These are phyloP conservation scores for Lottia gigantea DNA, from an alignment of 2,888 invertebrate genomes.

Conservation along the genomic window DNA sequence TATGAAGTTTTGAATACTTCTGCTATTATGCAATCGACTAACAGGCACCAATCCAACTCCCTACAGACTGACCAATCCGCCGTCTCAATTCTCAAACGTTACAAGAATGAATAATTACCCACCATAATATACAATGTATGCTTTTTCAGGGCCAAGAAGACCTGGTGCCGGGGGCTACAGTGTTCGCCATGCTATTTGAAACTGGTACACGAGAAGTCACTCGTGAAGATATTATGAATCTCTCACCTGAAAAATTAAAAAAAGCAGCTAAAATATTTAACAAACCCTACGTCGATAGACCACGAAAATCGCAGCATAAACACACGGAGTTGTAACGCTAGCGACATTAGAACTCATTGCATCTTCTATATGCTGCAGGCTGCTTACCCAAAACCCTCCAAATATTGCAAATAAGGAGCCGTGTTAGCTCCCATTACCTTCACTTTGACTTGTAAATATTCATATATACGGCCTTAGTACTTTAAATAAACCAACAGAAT, in stretches of 20 bases:
- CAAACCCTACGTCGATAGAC: slow-evolving; percentile 25
- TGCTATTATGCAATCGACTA: too few species aligned
- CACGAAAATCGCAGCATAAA: not conserved
- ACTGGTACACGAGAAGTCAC: slow-evolving; percentile 34
- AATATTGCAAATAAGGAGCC: too few species aligned
- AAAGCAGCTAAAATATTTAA: slow-evolving; percentile 47
- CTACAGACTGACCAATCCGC: not conserved
- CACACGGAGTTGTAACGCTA: too few species aligned
- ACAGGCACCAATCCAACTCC: too few species aligned
- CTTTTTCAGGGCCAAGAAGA: slow-evolving; percentile 2
- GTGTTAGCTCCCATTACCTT: too few species aligned
- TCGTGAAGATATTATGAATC: slow-evolving; percentile 39
- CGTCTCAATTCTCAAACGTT: not conserved
- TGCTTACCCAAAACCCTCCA: too few species aligned
- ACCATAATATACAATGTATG: not conserved
- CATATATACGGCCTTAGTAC: too few species aligned
- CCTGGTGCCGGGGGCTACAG: slow-evolving; percentile 32
- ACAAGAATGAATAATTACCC: not conserved
- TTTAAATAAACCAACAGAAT: too few species aligned
- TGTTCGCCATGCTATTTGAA: slow-evolving; percentile 37
- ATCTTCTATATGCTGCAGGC: too few species aligned
- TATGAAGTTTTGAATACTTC: too few species aligned
- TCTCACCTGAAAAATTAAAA: slow-evolving; percentile 35
- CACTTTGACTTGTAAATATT: too few species aligned
- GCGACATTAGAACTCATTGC: too few species aligned